Evolutionary conservation across 2,888 invertebrate species (phyloP).

Genomic region (Tenthredo mesomela): DNA sequence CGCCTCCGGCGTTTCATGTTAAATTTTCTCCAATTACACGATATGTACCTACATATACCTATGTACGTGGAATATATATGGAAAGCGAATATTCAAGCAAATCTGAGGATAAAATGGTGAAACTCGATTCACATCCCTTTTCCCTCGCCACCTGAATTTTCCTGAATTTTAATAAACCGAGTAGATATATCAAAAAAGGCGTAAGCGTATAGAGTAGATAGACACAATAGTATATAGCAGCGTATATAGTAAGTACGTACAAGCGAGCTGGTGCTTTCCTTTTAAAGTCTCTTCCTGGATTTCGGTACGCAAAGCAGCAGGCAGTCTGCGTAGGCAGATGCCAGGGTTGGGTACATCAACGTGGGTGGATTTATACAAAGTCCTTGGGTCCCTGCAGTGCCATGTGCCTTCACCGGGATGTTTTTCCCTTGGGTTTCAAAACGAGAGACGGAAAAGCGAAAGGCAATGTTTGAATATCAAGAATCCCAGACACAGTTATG

Average conservation of each 20-base stretch:
- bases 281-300: background rate
- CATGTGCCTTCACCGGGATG: background rate
- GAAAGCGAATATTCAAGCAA: background rate
- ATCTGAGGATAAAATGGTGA: background rate
- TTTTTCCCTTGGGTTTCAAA: slow-evolving; percentile 27
- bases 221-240: background rate
- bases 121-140: background rate
- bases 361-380: slow-evolving; percentile 16
- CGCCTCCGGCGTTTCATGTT: background rate
- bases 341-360: background rate
- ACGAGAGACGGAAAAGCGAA: slow-evolving; percentile 1
- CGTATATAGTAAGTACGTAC: background rate
- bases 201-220: background rate
- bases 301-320: background rate
- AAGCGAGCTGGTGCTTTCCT: background rate
- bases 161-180: slow-evolving; percentile 3
- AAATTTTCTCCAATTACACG: background rate
- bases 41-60: background rate
- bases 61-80: background rate
- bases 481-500: background rate
- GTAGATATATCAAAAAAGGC: background rate
- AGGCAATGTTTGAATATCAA: slow-evolving; percentile 41
- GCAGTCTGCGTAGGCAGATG: background rate
- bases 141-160: background rate
- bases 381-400: background rate